phyloP scores from a whole-genome alignment of 1,140 invertebrate genomes.

The Metaphire vulgaris region DNA sequence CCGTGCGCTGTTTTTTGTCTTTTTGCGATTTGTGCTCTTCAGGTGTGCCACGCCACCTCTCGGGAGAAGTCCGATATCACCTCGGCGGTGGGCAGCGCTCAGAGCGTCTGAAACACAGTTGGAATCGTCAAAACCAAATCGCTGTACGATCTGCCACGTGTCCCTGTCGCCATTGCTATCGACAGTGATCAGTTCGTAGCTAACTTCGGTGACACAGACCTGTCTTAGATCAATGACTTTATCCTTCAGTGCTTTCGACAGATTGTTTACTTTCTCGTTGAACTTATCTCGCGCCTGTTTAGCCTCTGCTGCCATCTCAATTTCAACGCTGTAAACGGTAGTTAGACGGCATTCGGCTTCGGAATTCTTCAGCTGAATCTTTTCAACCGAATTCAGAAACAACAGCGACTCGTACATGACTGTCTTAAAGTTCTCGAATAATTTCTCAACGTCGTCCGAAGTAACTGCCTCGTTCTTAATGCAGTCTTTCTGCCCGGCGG shows the following conservation, averaged over 20 bases:
- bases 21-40: neutral
- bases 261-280: too few species aligned
- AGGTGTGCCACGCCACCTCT: constrained; percentile 40
- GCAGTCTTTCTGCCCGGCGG: constrained; percentile 23
- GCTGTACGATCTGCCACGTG: constrained; percentile 34
- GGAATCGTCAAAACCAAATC: constrained; percentile 34
- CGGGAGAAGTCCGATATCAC: constrained; percentile 36
- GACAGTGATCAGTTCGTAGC: neutral
- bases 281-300: too few species aligned
- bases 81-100: constrained; percentile 23
- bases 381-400: constrained; percentile 5
- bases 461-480: constrained; percentile 32
- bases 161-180: neutral
- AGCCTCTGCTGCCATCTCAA: too few species aligned
- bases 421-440: constrained; percentile 18
- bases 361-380: neutral
- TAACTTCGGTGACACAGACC: neutral
- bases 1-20: neutral
- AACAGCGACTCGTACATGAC: neutral
- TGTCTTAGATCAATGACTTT: neutral
- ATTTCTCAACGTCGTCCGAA: constrained; percentile 26
- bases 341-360: neutral
- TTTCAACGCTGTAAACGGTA: neutral
- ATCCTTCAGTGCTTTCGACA: neutral
- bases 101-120: constrained; percentile 24